Base-by-base conservation (phyloP, 2,113 vertebrate species). In the Rhinolophus ferrumequinum region DNA sequence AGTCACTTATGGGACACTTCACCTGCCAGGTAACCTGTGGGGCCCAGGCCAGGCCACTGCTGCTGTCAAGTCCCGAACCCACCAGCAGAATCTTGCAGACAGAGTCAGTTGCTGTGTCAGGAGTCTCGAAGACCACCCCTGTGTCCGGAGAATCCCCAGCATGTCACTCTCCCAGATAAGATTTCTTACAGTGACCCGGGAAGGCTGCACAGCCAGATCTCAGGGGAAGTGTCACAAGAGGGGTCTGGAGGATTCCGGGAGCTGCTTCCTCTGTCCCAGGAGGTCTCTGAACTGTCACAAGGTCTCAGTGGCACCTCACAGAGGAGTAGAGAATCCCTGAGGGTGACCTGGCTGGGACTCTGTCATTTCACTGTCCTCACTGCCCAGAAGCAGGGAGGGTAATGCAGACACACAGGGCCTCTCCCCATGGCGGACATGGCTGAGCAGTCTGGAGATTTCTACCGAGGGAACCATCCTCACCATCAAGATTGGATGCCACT, bases 11-110 rank as follows among this genome's bases (percentile, higher is more conserved):
- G 0, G 98, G 98, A 69, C 99, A 99, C 77, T 99, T 99, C 16
- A 99, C 97, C 95, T 99, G 99, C 99, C 99, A 99, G 96, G 98
- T 99, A 2, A 99, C 98, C 44, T 99, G 98, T 96, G 99, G 99
- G 11, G 99, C 99, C 8, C 99, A 98, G 8, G 98, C 98, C 96
- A 98, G 96, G 88, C 98, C 98, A 95, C 99, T 99, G 15, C 98
- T 96, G 33, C 99, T 99, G 96, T 99, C 99, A 0, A 99, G 97
- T 98, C 99, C 98, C 54, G 99, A 99, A 66, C 99, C 99, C 98
- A 99, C 98, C 98, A 99, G 99, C 98, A 99, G 98, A 98, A 99
- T 98, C 98, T 99, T 99, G 0, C 99, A 99, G 41, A 98, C 98
- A 18, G 98, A 96, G 7, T 73, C 98, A 28, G 98, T 99, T 93